These are phyloP conservation scores for Mythimna impura DNA, from an alignment of 2,888 invertebrate species.

Conservation along the genomic window DNA sequence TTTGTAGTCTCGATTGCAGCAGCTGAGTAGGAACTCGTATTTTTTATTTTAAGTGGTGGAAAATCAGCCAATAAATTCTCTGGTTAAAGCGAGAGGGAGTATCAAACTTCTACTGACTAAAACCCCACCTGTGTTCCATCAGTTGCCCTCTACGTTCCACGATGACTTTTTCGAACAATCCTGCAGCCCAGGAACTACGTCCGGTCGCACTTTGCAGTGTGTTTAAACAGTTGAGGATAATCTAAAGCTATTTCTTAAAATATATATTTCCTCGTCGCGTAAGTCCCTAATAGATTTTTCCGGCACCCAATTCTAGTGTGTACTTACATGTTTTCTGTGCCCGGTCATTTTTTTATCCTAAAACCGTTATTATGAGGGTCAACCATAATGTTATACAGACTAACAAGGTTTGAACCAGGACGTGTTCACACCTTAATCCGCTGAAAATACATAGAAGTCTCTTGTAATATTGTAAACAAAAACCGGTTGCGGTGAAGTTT, in stretches of 20 bases:
- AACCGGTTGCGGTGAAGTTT: constrained; percentile 46
- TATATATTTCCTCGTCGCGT: not conserved
- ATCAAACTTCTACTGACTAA: too few relatives aligned
- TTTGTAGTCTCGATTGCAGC: not conserved
- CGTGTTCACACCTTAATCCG: constrained; percentile 25
- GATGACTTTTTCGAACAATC: too few relatives aligned
- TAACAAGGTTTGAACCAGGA: constrained; percentile 18
- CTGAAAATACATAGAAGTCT: constrained; percentile 42
- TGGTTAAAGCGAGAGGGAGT: too few relatives aligned
- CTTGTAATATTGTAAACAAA: constrained; percentile 44
- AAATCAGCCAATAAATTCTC: too few relatives aligned
- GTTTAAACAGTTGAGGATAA: not conserved
- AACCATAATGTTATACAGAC: constrained; percentile 8
- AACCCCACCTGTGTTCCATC: too few relatives aligned
- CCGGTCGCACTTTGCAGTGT: not conserved
- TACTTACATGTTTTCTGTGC: not conserved
- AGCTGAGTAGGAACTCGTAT: not conserved
- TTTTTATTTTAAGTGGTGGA: not conserved
- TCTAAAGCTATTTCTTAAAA: not conserved
- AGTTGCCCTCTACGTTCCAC: too few relatives aligned
- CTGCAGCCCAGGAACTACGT: too few relatives aligned
- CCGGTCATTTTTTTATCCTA: not conserved
- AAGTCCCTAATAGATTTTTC: not conserved
- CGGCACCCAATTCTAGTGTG: not conserved
- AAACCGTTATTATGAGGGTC: not conserved